Conservation (phyloP, 2,888 invertebrate genomes). For the Sphecodes monilicornis region DNA sequence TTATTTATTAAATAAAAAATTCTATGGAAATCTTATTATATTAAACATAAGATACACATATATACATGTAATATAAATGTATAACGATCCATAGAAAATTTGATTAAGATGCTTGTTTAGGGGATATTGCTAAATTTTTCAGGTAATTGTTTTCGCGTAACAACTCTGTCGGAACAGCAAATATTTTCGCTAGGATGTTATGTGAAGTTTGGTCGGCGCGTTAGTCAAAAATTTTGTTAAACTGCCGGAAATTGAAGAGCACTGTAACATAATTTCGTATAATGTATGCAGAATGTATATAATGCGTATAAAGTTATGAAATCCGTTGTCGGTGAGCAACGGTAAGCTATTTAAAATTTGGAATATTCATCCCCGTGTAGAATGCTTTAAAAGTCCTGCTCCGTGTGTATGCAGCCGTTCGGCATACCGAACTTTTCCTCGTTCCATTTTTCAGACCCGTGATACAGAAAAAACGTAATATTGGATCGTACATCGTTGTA, state of each 20-base stretch:
- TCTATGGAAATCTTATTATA: no score
- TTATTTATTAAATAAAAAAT: no score
- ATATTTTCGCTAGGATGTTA: background rate
- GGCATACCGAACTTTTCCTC: background rate
- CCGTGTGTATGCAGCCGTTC: background rate
- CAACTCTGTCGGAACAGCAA: background rate
- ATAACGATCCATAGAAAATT: no score
- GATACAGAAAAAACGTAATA: slow-evolving; percentile 22
- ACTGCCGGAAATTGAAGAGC: background rate
- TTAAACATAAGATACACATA: no score
- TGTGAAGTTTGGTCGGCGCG: background rate
- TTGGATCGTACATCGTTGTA: background rate
- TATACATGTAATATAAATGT: no score
- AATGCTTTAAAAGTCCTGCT: slow-evolving; percentile 10
- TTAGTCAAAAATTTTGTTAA: background rate
- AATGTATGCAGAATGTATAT: background rate
- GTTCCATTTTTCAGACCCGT: background rate
- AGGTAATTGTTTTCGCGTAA: background rate
- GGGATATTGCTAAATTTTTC: background rate
- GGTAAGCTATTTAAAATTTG: slow-evolving; percentile 15
- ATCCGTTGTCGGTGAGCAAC: background rate
- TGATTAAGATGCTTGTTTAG: no score
- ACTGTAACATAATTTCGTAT: background rate
- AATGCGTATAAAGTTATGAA: background rate
- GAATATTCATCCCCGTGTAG: background rate